Evolutionary conservation across 1,140 invertebrate genomes (phyloP).

Genomic region (Ceratina calcarata): DNA sequence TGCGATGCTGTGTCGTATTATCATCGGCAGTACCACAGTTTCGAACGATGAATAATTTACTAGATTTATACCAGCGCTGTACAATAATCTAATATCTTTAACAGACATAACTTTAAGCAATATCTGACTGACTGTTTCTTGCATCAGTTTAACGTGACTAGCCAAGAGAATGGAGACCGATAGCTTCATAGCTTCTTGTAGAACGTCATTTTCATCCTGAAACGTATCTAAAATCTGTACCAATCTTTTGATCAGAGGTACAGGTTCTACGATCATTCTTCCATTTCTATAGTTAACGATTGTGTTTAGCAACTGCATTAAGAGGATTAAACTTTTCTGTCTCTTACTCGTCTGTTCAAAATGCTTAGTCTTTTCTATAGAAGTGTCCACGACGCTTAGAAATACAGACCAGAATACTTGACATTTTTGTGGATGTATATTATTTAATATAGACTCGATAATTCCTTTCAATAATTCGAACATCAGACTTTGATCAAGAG

Average conservation of each 20-base stretch:
- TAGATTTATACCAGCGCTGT: conserved; percentile 84
- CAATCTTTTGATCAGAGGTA: conserved; percentile 82
- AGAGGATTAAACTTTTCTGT: conserved; percentile 73
- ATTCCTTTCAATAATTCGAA: conserved; percentile 84
- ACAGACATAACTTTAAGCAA: conserved; percentile 83
- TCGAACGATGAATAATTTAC: conserved; percentile 87
- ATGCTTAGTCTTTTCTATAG: conserved; percentile 51
- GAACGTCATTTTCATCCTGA: conserved; percentile 78
- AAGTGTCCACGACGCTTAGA: conserved; percentile 66
- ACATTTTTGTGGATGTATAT: conserved; percentile 83
- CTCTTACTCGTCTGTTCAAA: conserved; percentile 20
- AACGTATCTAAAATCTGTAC: conserved; percentile 69
- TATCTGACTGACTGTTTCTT: conserved; percentile 85
- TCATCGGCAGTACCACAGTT: conserved; percentile 85
- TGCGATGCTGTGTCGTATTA: conserved; percentile 83
- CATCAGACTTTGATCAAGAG: conserved; percentile 81
- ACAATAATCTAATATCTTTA: conserved; percentile 81
- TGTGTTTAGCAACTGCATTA: conserved; percentile 83
- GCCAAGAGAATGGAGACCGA: conserved; percentile 83
- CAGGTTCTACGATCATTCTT: conserved; percentile 82
- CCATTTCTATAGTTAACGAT: conserved; percentile 84
- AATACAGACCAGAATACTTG: conserved; percentile 82
- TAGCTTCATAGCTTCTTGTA: conserved; percentile 82
- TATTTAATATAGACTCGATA: conserved; percentile 81
- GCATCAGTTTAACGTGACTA: conserved; percentile 83